Conservation (phyloP, 2,113 vertebrate genomes). For the cattle (Bos taurus) region ARS-UCD2.0 NC_037331.1:114123001-114123500, state of each 20-base stretch:
- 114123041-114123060: no score
- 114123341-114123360: neutral
- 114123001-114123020: no score
- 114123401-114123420: fast-evolving
- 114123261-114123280: neutral
- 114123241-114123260: fast-evolving
- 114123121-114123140: neutral
- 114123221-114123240: fast-evolving
- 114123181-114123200: neutral
- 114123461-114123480: neutral
- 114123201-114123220: neutral
- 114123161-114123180: neutral
- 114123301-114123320: neutral
- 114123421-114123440: neutral
- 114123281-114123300: fast-evolving
- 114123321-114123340: neutral
- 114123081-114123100: neutral
- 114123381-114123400: fast-evolving
- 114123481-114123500: neutral
- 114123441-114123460: neutral
- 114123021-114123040: neutral
- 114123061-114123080: neutral
- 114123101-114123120: neutral
- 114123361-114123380: fast-evolving
- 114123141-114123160: no score